Conservation (phyloP, 2,113 vertebrate species). For the Micronycteris hirsuta region DNA sequence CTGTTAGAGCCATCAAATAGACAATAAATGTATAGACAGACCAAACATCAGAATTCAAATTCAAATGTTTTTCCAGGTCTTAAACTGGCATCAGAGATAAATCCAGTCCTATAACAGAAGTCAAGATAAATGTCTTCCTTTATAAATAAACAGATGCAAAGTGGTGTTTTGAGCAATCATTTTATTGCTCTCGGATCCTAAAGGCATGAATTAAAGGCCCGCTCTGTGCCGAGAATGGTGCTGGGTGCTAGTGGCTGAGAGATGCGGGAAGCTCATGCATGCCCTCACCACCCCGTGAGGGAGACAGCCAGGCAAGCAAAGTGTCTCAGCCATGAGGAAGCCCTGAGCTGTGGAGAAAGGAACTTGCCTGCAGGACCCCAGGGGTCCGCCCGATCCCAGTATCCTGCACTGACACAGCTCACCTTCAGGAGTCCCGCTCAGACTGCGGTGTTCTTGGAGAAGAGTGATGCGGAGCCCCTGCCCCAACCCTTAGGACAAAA, state of each 20-base stretch:
- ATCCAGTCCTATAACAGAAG: slow-evolving; percentile 7
- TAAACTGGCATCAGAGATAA: neutral
- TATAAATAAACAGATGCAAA: neutral
- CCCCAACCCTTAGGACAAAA: neutral
- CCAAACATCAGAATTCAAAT: slow-evolving; percentile 35
- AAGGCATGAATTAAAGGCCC: neutral
- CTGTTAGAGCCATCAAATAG: slow-evolving; percentile 12
- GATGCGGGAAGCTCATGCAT: neutral
- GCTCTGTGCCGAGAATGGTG: neutral
- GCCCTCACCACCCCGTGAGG: neutral
- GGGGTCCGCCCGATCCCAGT: neutral
- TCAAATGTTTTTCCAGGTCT: slow-evolving; percentile 7
- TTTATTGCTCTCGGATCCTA: neutral
- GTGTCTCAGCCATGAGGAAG: neutral
- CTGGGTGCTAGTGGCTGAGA: neutral
- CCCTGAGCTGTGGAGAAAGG: neutral
- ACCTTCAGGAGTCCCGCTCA: neutral
- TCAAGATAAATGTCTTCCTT: slow-evolving; percentile 1
- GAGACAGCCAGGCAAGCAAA: neutral
- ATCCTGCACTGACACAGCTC: rapidly evolving
- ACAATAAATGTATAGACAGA: slow-evolving; percentile 12
- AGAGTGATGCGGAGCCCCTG: neutral
- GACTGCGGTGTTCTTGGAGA: neutral
- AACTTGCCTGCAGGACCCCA: neutral
- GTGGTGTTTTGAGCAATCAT: neutral